Conservation (phyloP, 2,888 invertebrate species). For the Anticlea derivata region DNA sequence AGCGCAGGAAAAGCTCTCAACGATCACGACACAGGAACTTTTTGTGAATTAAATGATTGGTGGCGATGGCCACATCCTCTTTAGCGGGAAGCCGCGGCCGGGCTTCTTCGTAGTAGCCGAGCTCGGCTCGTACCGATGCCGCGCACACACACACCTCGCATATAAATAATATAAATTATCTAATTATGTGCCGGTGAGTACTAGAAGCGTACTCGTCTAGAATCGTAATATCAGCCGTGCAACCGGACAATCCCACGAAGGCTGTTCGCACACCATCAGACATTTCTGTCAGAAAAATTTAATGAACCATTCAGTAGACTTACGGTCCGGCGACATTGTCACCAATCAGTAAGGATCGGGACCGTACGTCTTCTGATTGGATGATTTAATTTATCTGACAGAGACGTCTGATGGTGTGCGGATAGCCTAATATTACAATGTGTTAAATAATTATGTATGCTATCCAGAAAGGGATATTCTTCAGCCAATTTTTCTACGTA, state of each 20-base stretch:
- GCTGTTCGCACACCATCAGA: no score
- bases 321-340: no score
- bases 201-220: slow-evolving; percentile 60
- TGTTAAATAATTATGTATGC: no score
- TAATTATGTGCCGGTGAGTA: slow-evolving; percentile 74
- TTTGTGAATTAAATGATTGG: slow-evolving; percentile 69
- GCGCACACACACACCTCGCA: slow-evolving; percentile 65
- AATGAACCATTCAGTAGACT: no score
- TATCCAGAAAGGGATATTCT: no score
- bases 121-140: slow-evolving; percentile 64
- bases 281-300: no score
- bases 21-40: slow-evolving; percentile 67
- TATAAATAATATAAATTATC: slow-evolving; percentile 83
- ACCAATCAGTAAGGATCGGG: no score
- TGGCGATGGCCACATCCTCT: slow-evolving; percentile 70
- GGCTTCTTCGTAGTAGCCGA: slow-evolving; percentile 65
- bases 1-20: slow-evolving; percentile 63
- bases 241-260: slow-evolving; percentile 52
- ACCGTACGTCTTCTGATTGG: no score
- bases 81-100: slow-evolving; percentile 60
- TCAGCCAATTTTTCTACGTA: no score
- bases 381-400: no score
- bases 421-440: no score
- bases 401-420: no score
- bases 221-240: slow-evolving; percentile 64